Conservation (phyloP, 1,140 invertebrate species). For the Branchinecta lynchi region DNA sequence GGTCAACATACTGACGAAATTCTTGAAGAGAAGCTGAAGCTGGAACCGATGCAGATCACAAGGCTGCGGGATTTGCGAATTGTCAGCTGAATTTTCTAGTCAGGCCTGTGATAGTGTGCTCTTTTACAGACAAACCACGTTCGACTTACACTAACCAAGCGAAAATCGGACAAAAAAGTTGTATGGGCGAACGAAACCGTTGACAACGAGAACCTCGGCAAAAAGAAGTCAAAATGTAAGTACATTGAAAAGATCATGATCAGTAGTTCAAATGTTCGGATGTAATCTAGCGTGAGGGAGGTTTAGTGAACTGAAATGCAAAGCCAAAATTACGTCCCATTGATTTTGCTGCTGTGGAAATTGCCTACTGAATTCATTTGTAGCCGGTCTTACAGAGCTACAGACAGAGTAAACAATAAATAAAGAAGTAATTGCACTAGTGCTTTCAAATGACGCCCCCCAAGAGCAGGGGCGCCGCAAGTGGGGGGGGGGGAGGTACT, state of each 20-base stretch:
- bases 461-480: no score
- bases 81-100: conserved; percentile 27
- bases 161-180: conserved; percentile 58
- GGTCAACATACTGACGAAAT: conserved; percentile 75
- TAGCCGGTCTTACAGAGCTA: background rate
- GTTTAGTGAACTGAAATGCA: conserved; percentile 27
- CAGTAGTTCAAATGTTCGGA: conserved; percentile 24
- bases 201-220: conserved; percentile 82
- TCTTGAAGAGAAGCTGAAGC: conserved; percentile 50
- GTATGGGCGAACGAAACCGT: conserved; percentile 73
- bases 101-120: background rate
- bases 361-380: conserved; percentile 6
- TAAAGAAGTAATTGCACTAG: no score
- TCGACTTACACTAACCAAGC: conserved; percentile 52
- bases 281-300: conserved; percentile 25
- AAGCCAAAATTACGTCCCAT: conserved; percentile 27
- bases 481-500: no score
- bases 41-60: conserved; percentile 42
- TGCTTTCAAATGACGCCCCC: no score
- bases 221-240: conserved; percentile 88
- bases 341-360: background rate
- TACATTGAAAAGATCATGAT: conserved; percentile 17
- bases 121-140: conserved; percentile 31
- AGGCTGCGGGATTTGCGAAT: conserved; percentile 38
- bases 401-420: no score